Evolutionary conservation across 2,113 vertebrate species (phyloP).

Genomic region (Corythaixoides concolor): DNA sequence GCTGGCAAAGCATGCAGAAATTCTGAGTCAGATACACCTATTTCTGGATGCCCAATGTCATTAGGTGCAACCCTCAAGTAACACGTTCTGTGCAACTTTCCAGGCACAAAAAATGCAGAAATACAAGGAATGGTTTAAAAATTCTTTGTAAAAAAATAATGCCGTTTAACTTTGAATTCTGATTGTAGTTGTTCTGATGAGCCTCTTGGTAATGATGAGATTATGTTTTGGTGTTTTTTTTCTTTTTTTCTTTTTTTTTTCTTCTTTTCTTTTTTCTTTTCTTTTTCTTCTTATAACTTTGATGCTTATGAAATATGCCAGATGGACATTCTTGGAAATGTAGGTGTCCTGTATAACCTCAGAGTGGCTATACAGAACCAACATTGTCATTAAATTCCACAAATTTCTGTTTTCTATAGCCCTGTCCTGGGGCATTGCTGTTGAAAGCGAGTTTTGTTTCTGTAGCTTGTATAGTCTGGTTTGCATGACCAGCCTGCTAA

Average conservation of each 20-base stretch:
- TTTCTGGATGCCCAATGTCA: slow-evolving; percentile 49
- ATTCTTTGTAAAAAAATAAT: background rate
- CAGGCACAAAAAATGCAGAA: slow-evolving; percentile 15
- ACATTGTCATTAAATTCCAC: background rate
- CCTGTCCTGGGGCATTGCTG: background rate
- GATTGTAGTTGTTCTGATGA: background rate
- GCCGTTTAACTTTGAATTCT: background rate
- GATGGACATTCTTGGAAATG: background rate
- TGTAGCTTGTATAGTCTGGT: background rate
- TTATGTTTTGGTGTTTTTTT: background rate
- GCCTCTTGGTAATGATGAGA: background rate
- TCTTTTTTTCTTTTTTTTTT: no score
- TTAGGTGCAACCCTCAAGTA: slow-evolving; percentile 53
- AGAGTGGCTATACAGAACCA: background rate
- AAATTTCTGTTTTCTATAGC: background rate
- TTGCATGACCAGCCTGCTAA: background rate
- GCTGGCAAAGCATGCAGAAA: slow-evolving; percentile 61
- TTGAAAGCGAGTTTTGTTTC: background rate
- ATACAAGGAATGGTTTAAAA: background rate
- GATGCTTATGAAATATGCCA: background rate
- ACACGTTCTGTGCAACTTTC: slow-evolving; percentile 23
- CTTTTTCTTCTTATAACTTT: background rate
- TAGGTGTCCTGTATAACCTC: background rate
- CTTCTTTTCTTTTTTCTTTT: background rate
- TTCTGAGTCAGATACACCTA: slow-evolving; percentile 69